phyloP scores from a whole-genome alignment of 2,113 vertebrate species.

The Menura novaehollandiae region DNA sequence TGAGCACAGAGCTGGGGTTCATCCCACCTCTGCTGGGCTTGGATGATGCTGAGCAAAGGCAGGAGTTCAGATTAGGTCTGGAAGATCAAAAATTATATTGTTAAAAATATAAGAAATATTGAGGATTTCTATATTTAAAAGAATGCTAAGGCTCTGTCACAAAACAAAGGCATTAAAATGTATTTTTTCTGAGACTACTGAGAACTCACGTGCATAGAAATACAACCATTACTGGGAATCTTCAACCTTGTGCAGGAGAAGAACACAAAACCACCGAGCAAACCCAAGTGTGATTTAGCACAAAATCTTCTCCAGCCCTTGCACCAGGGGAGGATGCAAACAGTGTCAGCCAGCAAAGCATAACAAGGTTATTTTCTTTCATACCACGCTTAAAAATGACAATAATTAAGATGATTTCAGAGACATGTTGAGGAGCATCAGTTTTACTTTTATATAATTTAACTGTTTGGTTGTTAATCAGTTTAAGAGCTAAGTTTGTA shows the following conservation, averaged over 20 bases:
- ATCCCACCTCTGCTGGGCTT: fast-evolving
- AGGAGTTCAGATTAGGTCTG: not conserved
- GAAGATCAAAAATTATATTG: not conserved
- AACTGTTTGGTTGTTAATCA: not conserved
- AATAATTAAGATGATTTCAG: not conserved
- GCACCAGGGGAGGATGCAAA: not conserved
- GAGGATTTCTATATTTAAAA: not conserved
- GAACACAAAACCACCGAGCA: not conserved
- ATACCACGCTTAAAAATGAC: not conserved
- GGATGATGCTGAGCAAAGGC: not conserved
- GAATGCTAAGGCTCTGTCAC: not conserved
- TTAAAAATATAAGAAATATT: not conserved
- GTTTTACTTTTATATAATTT: not conserved
- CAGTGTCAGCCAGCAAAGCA: not conserved
- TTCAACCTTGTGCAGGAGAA: not conserved
- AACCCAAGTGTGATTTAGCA: not conserved
- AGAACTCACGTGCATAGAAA: not conserved
- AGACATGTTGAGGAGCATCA: not conserved
- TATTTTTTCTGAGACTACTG: not conserved
- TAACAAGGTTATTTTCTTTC: not conserved
- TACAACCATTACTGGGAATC: not conserved
- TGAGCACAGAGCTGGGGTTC: not conserved
- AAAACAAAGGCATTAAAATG: not conserved
- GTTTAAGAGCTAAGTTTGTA: not conserved
- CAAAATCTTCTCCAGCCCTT: not conserved